Evolutionary conservation across 2,113 vertebrate genomes (phyloP), one percentile per base, ranked within the genome.

Genomic region (Oncorhynchus gorbuscha): DNA sequence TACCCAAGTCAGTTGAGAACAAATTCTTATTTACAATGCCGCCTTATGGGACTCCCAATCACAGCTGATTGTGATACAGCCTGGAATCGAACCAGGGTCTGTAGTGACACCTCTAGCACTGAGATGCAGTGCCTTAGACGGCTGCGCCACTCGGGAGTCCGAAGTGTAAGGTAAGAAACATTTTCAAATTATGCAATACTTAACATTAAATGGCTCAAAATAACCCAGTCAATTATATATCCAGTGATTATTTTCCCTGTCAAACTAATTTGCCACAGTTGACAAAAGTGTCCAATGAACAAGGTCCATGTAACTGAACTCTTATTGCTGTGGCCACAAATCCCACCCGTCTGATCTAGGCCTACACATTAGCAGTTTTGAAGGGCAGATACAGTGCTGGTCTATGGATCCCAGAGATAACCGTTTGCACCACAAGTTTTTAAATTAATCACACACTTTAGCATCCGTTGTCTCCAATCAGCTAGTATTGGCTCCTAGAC

Each of bases 371-470:
- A 28, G 26, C 64, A 28, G 22, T 28, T 7, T 7, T 28, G 64
- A 3, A 66, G 51, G 51, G 64, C 22, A 26, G 4, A 26, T 32
- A 66, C 64, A 66, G 32, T 26, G 5, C 65, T 32, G 65, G 28
- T 39, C 18, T 9, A 35, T 32, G 1, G 32, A 39, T 69, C 7
- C 30, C 67, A 69, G 67, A 14, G 28, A 28, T 7, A 64, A 24
- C 22, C 14, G 26, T 71, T 59, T 48, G 72, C 74, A 68, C 59
- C 58, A 24, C 20, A 66, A 69, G 18, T 14, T 16, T 35, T 69
- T 51, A n/a, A 28, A 39, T 66, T 55, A 79, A 72, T 67, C 71
- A 79, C 51, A 59, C 51, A 70, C 67, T 22, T 30, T 58, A 69
- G 68, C 69, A 69, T 59, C 59, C 69, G 30, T 69, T 14, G 69